Base-by-base conservation (phyloP, 2,888 invertebrate genomes). In the Patella ulyssiponensis region DNA sequence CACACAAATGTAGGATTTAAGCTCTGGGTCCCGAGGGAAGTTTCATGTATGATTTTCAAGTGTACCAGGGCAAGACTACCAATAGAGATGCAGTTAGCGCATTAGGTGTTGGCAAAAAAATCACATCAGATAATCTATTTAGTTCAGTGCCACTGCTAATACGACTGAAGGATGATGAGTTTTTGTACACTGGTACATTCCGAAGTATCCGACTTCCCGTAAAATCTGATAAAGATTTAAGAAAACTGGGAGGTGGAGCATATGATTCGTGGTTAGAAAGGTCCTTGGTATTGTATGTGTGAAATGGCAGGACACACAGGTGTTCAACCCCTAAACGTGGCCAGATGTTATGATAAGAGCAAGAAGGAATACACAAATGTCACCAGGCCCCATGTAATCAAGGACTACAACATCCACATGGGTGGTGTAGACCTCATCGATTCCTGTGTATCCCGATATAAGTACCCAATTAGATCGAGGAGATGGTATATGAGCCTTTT, bases 1-100 rank as follows among this genome's bases (percentile, higher is more conserved):
- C 79, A 9, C 70, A 75, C n/a, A 72, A 71, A 14, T 78, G 78
- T n/a, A 77, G 80, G 80, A 7, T 64, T 81, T 58, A 80, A 81
- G 52, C 69, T 78, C 23, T 78, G 79, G 78, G 77, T 44, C 27
- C 15, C 3, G 33, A 33, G 3, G 33, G 4, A 33, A 3, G 33
- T 33, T 33, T 33, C 33, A 33, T 33, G 33, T 33, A 33, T 33
- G 33, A 33, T 33, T 33, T 33, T 33, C 33, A 33, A 33, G 33
- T 33, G 33, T 33, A 33, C 33, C 33, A 3, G 33, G 33, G 33
- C 33, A 33, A 33, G 33, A 33, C 33, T 33, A 33, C 33, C 33
- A 33, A 33, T 33, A 33, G 33, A 33, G 33, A 2, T 33, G 4
- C 33, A 33, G 4, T 27, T 27, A 27, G 27, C 33, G 33, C 33